Conservation (phyloP, 1,140 invertebrate species). For the Drosophila navojoa region DNA sequence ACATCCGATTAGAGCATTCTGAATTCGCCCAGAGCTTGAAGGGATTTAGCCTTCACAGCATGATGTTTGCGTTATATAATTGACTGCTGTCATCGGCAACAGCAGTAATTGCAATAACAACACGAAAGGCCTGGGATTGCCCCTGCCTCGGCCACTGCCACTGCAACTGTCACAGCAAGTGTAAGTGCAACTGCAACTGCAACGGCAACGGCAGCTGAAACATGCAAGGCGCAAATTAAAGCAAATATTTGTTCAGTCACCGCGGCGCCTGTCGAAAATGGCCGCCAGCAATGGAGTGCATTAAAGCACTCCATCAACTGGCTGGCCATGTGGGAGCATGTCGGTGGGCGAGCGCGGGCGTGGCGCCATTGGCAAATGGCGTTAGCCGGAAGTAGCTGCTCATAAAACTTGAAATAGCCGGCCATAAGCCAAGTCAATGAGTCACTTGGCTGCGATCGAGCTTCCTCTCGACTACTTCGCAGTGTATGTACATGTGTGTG, state of each 20-base stretch:
- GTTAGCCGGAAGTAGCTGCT: conserved; percentile 77
- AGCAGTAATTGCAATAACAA: conserved; percentile 14
- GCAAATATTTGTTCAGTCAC: conserved; percentile 77
- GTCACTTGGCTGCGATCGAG: conserved; percentile 71
- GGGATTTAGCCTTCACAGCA: conserved; percentile 7
- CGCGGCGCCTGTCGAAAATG: conserved; percentile 60
- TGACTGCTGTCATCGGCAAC: conserved; percentile 41
- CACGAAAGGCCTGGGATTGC: conserved; percentile 3
- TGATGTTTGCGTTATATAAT: conserved; percentile 51
- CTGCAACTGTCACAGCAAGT: background rate
- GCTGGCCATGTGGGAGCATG: conserved; percentile 11
- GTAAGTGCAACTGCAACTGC: conserved; percentile 62
- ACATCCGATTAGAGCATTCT: background rate
- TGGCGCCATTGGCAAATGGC: conserved; percentile 50
- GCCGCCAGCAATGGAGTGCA: conserved; percentile 75
- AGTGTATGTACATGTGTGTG: conserved; percentile 8
- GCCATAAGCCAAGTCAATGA: conserved; percentile 79
- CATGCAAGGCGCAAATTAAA: conserved; percentile 80
- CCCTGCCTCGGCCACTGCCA: too few relatives aligned
- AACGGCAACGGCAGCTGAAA: conserved; percentile 61
- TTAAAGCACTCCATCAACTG: conserved; percentile 77
- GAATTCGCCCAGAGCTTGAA: background rate
- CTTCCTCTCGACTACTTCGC: conserved; percentile 7
- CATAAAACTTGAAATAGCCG: conserved; percentile 78
- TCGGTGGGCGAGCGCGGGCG: background rate